Evolutionary conservation across 53 echinoderm and acorn worm species (phyloP).

Genomic region (Henricia sp.): DNA sequence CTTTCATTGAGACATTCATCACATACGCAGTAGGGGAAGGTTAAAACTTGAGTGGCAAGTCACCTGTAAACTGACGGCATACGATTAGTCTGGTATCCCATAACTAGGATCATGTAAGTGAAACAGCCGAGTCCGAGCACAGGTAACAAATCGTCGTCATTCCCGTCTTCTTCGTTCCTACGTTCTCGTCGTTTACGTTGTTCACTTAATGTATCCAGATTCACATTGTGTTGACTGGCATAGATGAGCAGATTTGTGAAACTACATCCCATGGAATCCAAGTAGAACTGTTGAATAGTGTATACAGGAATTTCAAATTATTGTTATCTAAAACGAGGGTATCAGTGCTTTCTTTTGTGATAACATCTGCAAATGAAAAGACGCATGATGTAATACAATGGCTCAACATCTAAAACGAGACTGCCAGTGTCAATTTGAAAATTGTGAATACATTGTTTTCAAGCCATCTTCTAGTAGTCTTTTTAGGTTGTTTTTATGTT

Average conservation of each 20-base stretch:
- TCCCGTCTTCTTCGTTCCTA: slow-evolving; percentile 47
- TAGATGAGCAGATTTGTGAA: slow-evolving; percentile 66
- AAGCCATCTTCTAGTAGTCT: no score
- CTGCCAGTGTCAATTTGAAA: no score
- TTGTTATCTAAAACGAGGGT: no score
- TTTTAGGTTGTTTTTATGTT: no score
- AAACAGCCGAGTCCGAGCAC: slow-evolving; percentile 73
- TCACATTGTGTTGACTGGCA: slow-evolving; percentile 44
- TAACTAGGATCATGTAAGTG: slow-evolving; percentile 67
- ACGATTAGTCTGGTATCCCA: slow-evolving; percentile 53
- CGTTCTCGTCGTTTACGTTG: slow-evolving; percentile 2
- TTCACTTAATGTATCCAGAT: slow-evolving; percentile 27
- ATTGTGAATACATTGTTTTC: no score
- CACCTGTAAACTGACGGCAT: slow-evolving; percentile 82
- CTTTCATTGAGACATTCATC: no score
- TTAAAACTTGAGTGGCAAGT: background rate
- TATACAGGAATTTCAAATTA: background rate
- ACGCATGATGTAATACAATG: no score
- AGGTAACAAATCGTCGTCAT: slow-evolving; percentile 56
- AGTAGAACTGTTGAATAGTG: slow-evolving; percentile 46
- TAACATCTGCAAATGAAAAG: no score
- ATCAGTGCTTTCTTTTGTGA: no score
- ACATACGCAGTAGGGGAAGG: no score
- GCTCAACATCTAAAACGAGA: no score
- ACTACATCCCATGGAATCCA: slow-evolving; percentile 60